phyloP scores from a whole-genome alignment of 2,113 vertebrate genomes.

The Spermophilus dauricus region DNA sequence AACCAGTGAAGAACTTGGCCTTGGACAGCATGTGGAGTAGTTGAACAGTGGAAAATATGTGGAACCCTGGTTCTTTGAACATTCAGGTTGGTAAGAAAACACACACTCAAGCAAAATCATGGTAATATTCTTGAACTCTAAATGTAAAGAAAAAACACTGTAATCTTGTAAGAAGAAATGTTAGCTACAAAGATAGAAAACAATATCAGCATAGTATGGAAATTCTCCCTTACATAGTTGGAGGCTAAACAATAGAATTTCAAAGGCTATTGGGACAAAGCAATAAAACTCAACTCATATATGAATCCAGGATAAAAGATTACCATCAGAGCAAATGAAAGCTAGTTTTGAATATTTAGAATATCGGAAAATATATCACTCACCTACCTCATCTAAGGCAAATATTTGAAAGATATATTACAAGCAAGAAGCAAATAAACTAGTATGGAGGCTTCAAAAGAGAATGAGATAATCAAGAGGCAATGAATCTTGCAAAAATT shows the following conservation, averaged over 20 bases:
- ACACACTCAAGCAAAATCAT: not conserved
- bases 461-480: not conserved
- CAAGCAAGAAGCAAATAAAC: not conserved
- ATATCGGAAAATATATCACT: not conserved
- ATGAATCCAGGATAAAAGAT: not conserved
- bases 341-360: not conserved
- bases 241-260: not conserved
- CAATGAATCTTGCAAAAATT: not conserved
- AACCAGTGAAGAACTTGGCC: not conserved
- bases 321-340: not conserved
- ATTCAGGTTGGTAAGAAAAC: not conserved
- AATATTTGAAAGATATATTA: not conserved
- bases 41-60: not conserved
- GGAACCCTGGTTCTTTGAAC: not conserved
- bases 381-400: not conserved
- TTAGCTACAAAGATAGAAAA: not conserved
- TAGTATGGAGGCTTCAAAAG: not conserved
- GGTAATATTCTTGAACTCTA: not conserved
- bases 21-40: not conserved
- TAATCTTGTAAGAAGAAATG: not conserved
- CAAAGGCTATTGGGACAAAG: not conserved
- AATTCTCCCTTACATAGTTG: not conserved
- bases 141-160: not conserved
- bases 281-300: not conserved
- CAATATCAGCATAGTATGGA: not conserved